A percentile compares a stretch with the other conserved stretches of the same genome.
Evolutionary conservation across 2,888 invertebrate species (phyloP).

Genomic region (Hirtodrosophila confusa): DNA sequence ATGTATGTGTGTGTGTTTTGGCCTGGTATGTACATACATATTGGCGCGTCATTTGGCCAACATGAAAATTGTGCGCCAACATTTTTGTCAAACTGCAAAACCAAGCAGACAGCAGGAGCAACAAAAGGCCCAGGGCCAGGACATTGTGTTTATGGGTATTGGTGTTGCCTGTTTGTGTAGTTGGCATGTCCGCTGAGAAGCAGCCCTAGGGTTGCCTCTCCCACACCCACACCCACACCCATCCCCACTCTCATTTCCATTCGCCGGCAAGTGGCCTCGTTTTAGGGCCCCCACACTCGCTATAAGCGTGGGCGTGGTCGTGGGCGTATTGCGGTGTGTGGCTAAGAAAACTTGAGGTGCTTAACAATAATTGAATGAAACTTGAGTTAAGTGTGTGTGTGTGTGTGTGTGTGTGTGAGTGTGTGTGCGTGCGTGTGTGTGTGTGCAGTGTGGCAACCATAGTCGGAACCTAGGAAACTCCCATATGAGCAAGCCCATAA

Average conservation of each 20-base stretch:
- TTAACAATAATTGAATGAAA: slow-evolving; percentile 78
- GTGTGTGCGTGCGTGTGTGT: slow-evolving; percentile 14
- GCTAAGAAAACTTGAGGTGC: slow-evolving; percentile 76
- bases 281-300: slow-evolving; percentile 21
- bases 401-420: slow-evolving; percentile 6
- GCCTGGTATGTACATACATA: slow-evolving; percentile 45
- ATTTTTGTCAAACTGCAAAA: slow-evolving; percentile 62
- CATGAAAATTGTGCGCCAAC: slow-evolving; percentile 66
- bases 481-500: not conserved
- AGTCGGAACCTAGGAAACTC: slow-evolving; percentile 7
- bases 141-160: slow-evolving; percentile 14
- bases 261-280: slow-evolving; percentile 57
- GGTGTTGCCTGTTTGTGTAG: slow-evolving; percentile 10
- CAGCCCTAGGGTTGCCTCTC: not conserved
- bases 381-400: slow-evolving; percentile 67
- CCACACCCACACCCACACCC: no score
- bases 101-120: slow-evolving; percentile 39
- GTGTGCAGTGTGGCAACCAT: slow-evolving; percentile 4
- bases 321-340: slow-evolving; percentile 63
- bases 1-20: slow-evolving; percentile 14
- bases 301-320: slow-evolving; percentile 20
- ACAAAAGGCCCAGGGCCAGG: slow-evolving; percentile 11
- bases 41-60: slow-evolving; percentile 67
- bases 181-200: slow-evolving; percentile 7
- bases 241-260: not conserved